Evolutionary conservation across 2,888 invertebrate genomes (phyloP).

Genomic region (Aricia artaxerxes): DNA sequence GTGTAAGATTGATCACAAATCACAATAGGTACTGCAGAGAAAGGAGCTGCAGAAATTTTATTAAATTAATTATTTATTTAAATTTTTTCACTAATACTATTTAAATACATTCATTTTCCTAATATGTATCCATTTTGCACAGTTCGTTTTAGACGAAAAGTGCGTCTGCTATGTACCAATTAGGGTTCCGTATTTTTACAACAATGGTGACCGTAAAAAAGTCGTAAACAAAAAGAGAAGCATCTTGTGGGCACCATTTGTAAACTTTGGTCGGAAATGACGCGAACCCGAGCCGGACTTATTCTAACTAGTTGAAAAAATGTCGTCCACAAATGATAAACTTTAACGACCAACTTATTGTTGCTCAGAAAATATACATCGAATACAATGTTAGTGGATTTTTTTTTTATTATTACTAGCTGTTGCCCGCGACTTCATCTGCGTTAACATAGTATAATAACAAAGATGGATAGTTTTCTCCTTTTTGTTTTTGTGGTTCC

Average conservation of each 20-base stretch:
- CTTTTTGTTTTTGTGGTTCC: too few relatives aligned
- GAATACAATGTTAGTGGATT: not conserved
- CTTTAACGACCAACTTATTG: slow-evolving; percentile 11
- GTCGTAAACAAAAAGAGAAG: slow-evolving; percentile 16
- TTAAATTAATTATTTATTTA: not conserved
- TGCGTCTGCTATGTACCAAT: slow-evolving; percentile 12
- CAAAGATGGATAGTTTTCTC: too few relatives aligned
- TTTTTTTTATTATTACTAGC: not conserved
- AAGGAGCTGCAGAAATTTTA: not conserved
- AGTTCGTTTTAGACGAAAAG: not conserved
- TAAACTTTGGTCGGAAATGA: slow-evolving; percentile 11
- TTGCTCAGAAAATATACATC: not conserved
- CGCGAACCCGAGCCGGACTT: slow-evolving; percentile 12
- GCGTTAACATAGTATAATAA: too few relatives aligned
- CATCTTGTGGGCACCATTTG: slow-evolving; percentile 6
- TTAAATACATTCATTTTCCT: not conserved
- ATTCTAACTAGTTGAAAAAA: slow-evolving; percentile 18
- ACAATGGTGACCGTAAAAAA: slow-evolving; percentile 19
- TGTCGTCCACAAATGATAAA: not conserved
- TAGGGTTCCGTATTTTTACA: slow-evolving; percentile 15
- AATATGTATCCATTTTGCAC: not conserved
- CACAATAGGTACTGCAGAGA: not conserved
- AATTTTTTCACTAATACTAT: not conserved
- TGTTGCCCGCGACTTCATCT: too few relatives aligned
- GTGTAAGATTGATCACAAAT: too few relatives aligned